Percentiles rank a stretch among this genome's conserved stretches.
These are phyloP conservation scores for Lithosia quadra DNA, from an alignment of 2,888 invertebrate genomes.

Conservation along the genomic window DNA sequence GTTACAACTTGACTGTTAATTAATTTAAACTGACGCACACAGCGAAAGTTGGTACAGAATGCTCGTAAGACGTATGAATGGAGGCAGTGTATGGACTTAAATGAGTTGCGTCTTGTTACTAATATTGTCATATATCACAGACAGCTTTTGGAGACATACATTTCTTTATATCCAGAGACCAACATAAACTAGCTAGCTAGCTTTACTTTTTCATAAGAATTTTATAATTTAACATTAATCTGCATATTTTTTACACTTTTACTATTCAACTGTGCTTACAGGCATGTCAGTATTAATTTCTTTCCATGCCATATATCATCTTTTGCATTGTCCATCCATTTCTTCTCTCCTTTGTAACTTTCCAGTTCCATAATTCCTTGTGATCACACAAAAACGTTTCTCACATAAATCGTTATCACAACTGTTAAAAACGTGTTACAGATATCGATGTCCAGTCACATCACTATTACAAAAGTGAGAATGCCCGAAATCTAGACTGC, in stretches of 20 bases:
- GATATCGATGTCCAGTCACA: constrained; percentile 28
- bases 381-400: neutral
- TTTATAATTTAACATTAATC: neutral
- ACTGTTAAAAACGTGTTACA: neutral
- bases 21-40: constrained; percentile 76
- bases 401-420: neutral
- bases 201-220: neutral
- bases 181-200: neutral
- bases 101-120: constrained; percentile 60
- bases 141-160: constrained; percentile 12
- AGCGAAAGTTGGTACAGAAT: constrained; percentile 67
- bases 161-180: neutral
- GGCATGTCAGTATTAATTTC: neutral
- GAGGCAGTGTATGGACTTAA: constrained; percentile 58
- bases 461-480: constrained; percentile 51
- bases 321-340: neutral
- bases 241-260: neutral
- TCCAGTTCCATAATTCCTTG: neutral
- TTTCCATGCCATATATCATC: neutral
- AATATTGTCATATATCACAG: constrained; percentile 60
- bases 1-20: constrained; percentile 71
- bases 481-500: constrained; percentile 49
- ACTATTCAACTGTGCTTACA: neutral
- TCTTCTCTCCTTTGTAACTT: neutral
- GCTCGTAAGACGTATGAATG: constrained; percentile 62